Evolutionary conservation across 1,140 invertebrate species (phyloP).

Genomic region (Cydia splendana): DNA sequence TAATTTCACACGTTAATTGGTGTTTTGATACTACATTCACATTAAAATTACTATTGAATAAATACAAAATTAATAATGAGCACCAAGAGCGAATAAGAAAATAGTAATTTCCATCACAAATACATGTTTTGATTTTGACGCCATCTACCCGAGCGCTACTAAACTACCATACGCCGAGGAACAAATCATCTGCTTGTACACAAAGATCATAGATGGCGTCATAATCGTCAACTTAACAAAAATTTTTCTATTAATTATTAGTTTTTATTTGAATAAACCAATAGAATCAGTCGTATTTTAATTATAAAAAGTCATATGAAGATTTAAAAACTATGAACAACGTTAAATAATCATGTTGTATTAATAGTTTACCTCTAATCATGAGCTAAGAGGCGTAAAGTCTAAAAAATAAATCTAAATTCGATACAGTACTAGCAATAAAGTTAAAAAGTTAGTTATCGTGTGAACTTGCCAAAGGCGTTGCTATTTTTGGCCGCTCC

Average conservation of each 20-base stretch:
- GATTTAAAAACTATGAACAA: not conserved
- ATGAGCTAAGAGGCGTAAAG: not conserved
- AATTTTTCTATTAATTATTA: not conserved
- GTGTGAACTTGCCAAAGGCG: not conserved
- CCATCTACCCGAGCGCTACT: not conserved
- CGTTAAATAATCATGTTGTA: not conserved
- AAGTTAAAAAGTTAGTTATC: not conserved
- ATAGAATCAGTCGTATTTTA: not conserved
- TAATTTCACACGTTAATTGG: no score
- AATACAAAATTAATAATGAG: not conserved
- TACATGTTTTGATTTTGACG: not conserved
- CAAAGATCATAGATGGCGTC: not conserved
- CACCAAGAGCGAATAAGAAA: no score
- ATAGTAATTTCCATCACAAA: not conserved
- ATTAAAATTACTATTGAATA: not conserved
- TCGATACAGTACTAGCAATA: not conserved
- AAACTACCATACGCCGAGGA: not conserved
- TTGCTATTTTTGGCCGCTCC: slow-evolving; percentile 35
- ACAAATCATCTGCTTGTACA: not conserved
- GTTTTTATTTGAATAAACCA: not conserved
- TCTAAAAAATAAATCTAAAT: not conserved
- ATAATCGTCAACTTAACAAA: not conserved
- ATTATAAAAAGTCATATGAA: not conserved
- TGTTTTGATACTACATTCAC: not conserved
- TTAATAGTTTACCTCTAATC: not conserved